A percentile compares a stretch with the other conserved stretches of the same genome.
Evolutionary conservation across 1,140 invertebrate genomes (phyloP).

Genomic region (Forficula auricularia): DNA sequence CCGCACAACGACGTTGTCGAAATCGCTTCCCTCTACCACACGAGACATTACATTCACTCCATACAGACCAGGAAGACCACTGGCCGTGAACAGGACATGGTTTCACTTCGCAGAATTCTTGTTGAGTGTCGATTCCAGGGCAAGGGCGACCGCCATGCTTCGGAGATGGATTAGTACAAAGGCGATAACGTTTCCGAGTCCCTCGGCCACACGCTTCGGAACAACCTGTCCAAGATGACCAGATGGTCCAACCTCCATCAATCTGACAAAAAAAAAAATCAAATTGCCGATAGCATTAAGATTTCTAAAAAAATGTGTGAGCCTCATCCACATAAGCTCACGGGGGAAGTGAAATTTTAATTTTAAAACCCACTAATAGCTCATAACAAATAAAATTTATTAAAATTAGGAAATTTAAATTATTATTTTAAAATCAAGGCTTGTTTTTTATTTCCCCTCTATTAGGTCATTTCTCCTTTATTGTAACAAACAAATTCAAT

Average conservation of each 20-base stretch:
- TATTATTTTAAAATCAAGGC: too few relatives aligned
- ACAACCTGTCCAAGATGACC: slow-evolving; percentile 31
- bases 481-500: too few relatives aligned
- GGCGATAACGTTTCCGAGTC: slow-evolving; percentile 25
- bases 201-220: slow-evolving; percentile 33
- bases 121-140: slow-evolving; percentile 24
- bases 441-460: too few relatives aligned
- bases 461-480: too few relatives aligned
- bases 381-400: too few relatives aligned
- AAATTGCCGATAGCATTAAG: too few relatives aligned
- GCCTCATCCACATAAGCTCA: too few relatives aligned
- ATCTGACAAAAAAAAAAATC: slow-evolving; percentile 7
- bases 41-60: slow-evolving; percentile 29
- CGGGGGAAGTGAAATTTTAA: too few relatives aligned
- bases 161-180: slow-evolving; percentile 30
- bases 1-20: slow-evolving; percentile 26
- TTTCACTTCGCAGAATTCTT: slow-evolving; percentile 19
- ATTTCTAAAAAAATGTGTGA: too few relatives aligned
- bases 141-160: slow-evolving; percentile 27
- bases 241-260: slow-evolving; percentile 28
- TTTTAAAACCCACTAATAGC: too few relatives aligned
- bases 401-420: too few relatives aligned
- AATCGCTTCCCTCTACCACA: slow-evolving; percentile 31
- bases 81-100: slow-evolving; percentile 11
- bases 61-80: slow-evolving; percentile 29